phyloP scores from a whole-genome alignment of 2,797 vertebrate genomes.

The Bradypodion pumilum region DNA sequence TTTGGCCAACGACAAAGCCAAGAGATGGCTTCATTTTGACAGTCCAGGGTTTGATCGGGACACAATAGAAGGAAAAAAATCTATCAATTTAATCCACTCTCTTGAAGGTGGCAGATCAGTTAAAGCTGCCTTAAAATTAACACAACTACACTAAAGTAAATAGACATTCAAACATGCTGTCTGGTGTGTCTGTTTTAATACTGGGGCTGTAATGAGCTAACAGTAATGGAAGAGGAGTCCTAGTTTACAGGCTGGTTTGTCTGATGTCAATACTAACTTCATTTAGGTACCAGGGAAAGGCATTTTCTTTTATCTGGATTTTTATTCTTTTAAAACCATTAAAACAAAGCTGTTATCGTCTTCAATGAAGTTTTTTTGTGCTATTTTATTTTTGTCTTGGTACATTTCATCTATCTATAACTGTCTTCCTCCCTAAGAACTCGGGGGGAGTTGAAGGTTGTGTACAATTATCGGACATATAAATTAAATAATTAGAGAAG shows the following conservation, averaged over 20 bases:
- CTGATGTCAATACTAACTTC: background rate
- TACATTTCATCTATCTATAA: background rate
- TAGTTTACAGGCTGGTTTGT: background rate
- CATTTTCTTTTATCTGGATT: constrained; percentile 1
- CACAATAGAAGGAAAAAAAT: too few relatives aligned
- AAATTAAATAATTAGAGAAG: background rate
- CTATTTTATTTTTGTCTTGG: background rate
- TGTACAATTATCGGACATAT: background rate
- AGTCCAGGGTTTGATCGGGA: too few relatives aligned
- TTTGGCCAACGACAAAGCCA: too few relatives aligned
- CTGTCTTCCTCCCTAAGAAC: background rate
- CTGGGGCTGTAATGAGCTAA: background rate
- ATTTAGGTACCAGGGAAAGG: background rate
- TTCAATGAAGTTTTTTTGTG: background rate
- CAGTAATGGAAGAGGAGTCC: background rate
- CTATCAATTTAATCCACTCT: background rate
- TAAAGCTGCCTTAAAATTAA: background rate
- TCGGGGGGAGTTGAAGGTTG: background rate
- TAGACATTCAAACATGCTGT: background rate
- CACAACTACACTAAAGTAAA: background rate
- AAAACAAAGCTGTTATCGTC: background rate
- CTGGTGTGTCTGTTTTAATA: background rate
- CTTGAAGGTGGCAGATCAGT: background rate
- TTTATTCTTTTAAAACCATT: background rate
- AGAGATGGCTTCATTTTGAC: too few relatives aligned